These are phyloP conservation scores for Aphidius ervi DNA, from an alignment of 1,140 invertebrate species.

Conservation along the genomic window DNA sequence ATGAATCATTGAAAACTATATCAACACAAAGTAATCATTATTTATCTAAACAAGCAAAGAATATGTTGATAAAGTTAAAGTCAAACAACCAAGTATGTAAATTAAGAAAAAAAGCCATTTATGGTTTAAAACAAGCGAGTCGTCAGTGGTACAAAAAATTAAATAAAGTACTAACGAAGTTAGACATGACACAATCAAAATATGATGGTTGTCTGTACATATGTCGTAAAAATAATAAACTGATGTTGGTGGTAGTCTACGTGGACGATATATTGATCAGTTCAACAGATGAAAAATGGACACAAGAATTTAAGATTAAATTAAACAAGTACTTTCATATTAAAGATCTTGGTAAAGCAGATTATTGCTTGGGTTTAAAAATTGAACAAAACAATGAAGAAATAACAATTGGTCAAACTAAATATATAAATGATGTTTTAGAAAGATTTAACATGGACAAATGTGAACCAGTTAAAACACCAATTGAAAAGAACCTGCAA, in stretches of 20 bases:
- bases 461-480: slow-evolving; percentile 26
- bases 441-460: slow-evolving; percentile 27
- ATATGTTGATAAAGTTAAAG: background rate
- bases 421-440: slow-evolving; percentile 26
- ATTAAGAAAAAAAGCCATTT: slow-evolving; percentile 20
- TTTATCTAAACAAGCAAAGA: background rate
- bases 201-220: slow-evolving; percentile 17
- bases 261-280: slow-evolving; percentile 21
- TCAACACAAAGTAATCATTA: background rate
- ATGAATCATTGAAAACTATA: background rate
- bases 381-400: background rate
- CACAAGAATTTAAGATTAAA: background rate
- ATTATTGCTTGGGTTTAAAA: slow-evolving; percentile 7
- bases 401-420: slow-evolving; percentile 22
- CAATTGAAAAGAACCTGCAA: slow-evolving; percentile 1
- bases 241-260: slow-evolving; percentile 15
- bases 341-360: slow-evolving; percentile 13
- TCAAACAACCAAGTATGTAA: slow-evolving; percentile 8
- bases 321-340: slow-evolving; percentile 7
- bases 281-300: background rate
- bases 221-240: background rate
- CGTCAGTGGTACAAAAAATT: slow-evolving; percentile 17
- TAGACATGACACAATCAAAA: slow-evolving; percentile 3
- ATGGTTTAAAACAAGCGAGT: slow-evolving; percentile 23
- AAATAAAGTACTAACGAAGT: slow-evolving; percentile 10